Conservation (phyloP, 2,888 invertebrate genomes). For the Philaethria dido region DNA sequence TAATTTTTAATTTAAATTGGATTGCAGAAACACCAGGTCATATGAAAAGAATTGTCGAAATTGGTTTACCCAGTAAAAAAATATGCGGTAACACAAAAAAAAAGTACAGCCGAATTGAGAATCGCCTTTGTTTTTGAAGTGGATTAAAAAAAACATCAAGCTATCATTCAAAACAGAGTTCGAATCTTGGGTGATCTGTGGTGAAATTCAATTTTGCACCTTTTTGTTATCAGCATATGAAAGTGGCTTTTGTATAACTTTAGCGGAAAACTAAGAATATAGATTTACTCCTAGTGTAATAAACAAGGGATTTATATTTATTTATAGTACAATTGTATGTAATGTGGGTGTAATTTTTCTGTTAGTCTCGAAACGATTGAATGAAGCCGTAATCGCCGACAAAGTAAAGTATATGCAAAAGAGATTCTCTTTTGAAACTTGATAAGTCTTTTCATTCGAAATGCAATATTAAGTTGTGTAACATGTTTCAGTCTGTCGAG, state of each 20-base stretch:
- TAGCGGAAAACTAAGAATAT: not conserved
- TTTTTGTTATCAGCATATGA: not conserved
- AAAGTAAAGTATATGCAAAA: not conserved
- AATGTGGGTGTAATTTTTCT: not conserved
- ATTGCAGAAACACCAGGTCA: too few species aligned
- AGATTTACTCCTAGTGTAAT: not conserved
- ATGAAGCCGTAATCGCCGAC: not conserved
- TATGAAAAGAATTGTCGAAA: too few species aligned
- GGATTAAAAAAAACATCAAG: too few species aligned
- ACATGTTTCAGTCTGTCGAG: not conserved
- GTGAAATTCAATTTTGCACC: not conserved
- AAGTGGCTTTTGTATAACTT: too few species aligned
- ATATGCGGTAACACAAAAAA: too few species aligned
- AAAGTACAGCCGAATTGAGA: too few species aligned
- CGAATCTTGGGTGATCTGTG: not conserved
- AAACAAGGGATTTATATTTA: not conserved
- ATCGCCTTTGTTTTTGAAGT: too few species aligned
- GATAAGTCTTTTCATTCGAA: not conserved
- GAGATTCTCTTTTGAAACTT: not conserved
- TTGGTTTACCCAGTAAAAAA: too few species aligned
- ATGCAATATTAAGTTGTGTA: slow-evolving; percentile 5
- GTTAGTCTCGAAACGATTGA: not conserved
- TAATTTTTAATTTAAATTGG: too few species aligned
- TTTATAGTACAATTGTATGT: not conserved
- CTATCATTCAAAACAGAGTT: not conserved